phyloP scores from a whole-genome alignment of 2,888 invertebrate genomes.

The Celastrina argiolus region DNA sequence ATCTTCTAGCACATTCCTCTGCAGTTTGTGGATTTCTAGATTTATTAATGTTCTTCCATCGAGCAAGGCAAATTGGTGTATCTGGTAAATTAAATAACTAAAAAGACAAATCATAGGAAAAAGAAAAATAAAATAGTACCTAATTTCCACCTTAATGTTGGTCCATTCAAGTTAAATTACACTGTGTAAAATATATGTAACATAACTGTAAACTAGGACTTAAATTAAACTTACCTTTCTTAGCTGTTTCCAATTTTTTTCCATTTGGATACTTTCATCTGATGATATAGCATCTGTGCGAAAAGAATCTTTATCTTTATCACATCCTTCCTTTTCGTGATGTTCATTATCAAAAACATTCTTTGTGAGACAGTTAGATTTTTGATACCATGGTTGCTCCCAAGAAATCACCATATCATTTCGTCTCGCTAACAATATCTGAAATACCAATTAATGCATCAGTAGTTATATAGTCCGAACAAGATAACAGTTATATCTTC shows the following conservation, averaged over 20 bases:
- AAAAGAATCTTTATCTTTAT: constrained; percentile 37
- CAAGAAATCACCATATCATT: constrained; percentile 45
- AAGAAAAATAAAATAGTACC: constrained; percentile 7
- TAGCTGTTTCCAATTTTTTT: constrained; percentile 55
- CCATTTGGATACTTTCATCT: constrained; percentile 49
- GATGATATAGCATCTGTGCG: constrained; percentile 47
- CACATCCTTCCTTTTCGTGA: constrained; percentile 29
- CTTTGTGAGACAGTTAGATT: constrained; percentile 43
- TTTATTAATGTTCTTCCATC: constrained; percentile 53
- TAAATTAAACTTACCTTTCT: constrained; percentile 42
- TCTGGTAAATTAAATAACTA: constrained; percentile 56
- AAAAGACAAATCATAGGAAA: constrained; percentile 31
- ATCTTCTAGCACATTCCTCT: constrained; percentile 49
- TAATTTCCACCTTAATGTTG: neutral
- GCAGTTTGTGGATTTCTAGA: constrained; percentile 39
- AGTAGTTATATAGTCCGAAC: no score
- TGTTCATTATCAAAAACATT: constrained; percentile 30
- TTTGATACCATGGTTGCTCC: constrained; percentile 65
- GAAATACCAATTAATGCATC: neutral
- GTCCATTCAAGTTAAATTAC: no score
- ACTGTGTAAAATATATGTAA: no score
- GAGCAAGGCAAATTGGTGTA: constrained; percentile 49
- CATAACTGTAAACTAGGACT: neutral
- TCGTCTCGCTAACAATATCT: constrained; percentile 46
- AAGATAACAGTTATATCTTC: no score